Conservation (phyloP, 1,140 invertebrate genomes). For the Phthorimaea operculella region DNA sequence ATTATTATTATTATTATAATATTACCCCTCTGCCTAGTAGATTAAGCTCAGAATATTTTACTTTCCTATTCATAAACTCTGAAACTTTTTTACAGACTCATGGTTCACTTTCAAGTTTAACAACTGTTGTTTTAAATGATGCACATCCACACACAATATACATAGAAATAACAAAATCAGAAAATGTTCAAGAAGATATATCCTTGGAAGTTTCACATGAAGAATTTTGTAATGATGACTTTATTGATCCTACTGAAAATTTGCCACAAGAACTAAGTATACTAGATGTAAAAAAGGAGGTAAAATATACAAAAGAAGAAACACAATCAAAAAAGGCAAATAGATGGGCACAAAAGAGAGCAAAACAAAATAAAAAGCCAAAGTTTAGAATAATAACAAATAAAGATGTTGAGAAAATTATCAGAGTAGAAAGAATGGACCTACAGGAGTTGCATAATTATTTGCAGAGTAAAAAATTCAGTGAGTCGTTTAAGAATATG, state of each 20-base stretch:
- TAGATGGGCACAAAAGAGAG: slow-evolving; percentile 19
- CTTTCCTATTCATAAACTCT: neutral
- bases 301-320: slow-evolving; percentile 7
- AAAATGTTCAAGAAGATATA: slow-evolving; percentile 4
- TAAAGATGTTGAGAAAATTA: slow-evolving; percentile 3
- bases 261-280: neutral
- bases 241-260: neutral
- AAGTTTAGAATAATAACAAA: slow-evolving; percentile 24
- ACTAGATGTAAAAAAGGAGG: neutral
- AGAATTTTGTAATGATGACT: neutral
- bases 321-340: slow-evolving; percentile 12
- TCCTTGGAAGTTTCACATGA: neutral
- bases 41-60: no score
- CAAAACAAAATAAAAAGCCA: slow-evolving; percentile 22
- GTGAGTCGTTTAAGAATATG: slow-evolving; percentile 9
- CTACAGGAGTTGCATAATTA: slow-evolving; percentile 8
- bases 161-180: slow-evolving; percentile 7
- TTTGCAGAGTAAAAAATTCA: slow-evolving; percentile 12
- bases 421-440: slow-evolving; percentile 14
- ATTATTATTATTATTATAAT: no score
- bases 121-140: slow-evolving; percentile 13
- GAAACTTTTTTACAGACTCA: slow-evolving; percentile 9
- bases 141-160: slow-evolving; percentile 11
- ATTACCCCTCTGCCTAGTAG: no score
- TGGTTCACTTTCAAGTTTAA: slow-evolving; percentile 13